Base-by-base conservation (phyloP, 2,888 invertebrate genomes). In the Lacanobia wlatinum region DNA sequence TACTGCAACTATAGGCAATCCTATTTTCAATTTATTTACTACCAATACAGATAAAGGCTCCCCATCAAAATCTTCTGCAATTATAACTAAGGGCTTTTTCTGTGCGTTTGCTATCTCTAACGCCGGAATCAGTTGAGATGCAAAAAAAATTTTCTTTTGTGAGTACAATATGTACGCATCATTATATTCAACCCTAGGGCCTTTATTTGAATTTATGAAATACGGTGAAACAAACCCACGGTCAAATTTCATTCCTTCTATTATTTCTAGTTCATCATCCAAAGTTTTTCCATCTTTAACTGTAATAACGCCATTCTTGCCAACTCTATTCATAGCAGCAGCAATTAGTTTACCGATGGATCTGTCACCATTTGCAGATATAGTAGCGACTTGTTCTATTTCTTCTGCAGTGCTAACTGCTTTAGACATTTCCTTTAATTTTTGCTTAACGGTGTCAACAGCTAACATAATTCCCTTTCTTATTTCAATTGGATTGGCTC, bases 231-330 rank as follows among this genome's bases (percentile, higher is more conserved):
- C 98, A 94, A 98, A 99, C 59, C 99, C 99, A 77, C 99, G 97
- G 90, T 99, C 99, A 94, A 99, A 99, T 95, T 99, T 99, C 99
- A 99, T 99, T 68, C 99, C 99, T 95, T 99, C 99, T 89, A 98
- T 98, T 38, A 99, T 84, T 96, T 99, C 99, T 76, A 99, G 95
- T 92, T 99, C 99, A 95, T 99, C 99, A 73, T 96, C 96, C 70
- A 99, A 95, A 0, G 99, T 99, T 96, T 99, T 99, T 18, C 99
- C 99, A 94, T 99, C 99, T 95, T 99, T 99, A 0, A 99, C 99
- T 10, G 99, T 99, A 82, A 99, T 99, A 43, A 99, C 99, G 69
- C 99, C 99, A 93, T 99, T 99, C 90, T 98, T 98, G 8, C 99
- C 99, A 67, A 99, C 99, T 92, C 97, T 97, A 88, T 98, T 98